Evolutionary conservation across 2,797 vertebrate species (phyloP).

Genomic region (Sebastes minor): DNA sequence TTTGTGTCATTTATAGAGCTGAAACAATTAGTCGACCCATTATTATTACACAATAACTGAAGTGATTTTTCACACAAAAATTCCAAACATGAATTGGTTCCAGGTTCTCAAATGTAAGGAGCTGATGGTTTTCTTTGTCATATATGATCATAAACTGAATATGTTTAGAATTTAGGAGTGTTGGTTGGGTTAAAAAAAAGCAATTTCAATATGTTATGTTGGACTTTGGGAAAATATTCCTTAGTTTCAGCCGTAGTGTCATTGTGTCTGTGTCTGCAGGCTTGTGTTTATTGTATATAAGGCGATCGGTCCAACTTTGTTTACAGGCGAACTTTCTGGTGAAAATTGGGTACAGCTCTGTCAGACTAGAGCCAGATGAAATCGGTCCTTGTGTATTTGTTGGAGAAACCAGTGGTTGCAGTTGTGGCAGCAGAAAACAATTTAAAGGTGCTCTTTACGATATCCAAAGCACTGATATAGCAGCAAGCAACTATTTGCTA

Average conservation of each 20-base stretch:
- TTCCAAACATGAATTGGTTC: neutral
- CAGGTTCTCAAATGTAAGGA: neutral
- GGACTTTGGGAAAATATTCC: neutral
- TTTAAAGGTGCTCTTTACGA: no score
- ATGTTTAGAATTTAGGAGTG: neutral
- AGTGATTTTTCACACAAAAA: neutral
- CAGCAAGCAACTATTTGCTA: no score
- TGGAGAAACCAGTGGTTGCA: neutral
- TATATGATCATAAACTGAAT: no score
- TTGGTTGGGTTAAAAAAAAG: neutral
- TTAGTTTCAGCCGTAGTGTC: neutral
- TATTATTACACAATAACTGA: no score
- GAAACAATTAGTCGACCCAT: neutral
- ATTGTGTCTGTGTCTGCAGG: neutral
- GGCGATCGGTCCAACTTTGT: neutral
- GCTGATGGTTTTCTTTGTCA: neutral
- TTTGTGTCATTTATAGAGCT: neutral
- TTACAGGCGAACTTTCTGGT: constrained; percentile 14
- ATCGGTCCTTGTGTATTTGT: neutral
- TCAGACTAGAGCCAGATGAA: neutral
- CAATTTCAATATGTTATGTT: neutral
- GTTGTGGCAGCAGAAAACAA: neutral
- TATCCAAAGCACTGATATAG: no score
- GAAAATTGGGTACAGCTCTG: constrained; percentile 7
- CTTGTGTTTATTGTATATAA: neutral